A percentile compares a stretch with the other conserved stretches of the same genome.
Evolutionary conservation across 2,113 vertebrate species (phyloP).

Genomic region (Rhinoderma darwinii): DNA sequence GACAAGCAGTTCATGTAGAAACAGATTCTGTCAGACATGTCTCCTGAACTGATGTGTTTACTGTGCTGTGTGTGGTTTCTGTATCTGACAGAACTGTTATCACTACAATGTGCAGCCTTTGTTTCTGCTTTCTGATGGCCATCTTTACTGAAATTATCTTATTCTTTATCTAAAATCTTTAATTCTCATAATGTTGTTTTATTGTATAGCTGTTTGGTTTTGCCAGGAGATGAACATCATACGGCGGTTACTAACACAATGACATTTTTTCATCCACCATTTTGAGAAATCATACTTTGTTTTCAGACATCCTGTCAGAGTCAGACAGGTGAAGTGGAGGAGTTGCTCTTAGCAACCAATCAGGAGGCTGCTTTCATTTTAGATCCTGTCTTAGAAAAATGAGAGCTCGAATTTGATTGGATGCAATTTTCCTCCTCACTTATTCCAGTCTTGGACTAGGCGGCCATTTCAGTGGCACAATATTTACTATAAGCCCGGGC

Average conservation of each 20-base stretch:
- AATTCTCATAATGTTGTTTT: not conserved
- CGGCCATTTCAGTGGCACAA: too few species aligned
- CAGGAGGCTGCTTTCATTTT: not conserved
- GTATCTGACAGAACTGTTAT: not conserved
- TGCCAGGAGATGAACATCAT: too few species aligned
- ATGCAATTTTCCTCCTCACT: not conserved
- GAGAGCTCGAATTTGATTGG: not conserved
- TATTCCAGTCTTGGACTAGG: not conserved
- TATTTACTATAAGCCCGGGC: not conserved
- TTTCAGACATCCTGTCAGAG: not conserved
- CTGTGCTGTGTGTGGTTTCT: slow-evolving; percentile 1
- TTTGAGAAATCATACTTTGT: too few species aligned
- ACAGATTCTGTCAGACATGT: slow-evolving; percentile 1
- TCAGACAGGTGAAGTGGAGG: not conserved
- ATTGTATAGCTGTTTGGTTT: too few species aligned
- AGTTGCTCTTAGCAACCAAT: not conserved
- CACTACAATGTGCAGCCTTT: not conserved
- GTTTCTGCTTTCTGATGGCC: not conserved
- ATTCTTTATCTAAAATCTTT: not conserved
- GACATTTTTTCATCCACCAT: too few species aligned
- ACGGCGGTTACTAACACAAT: too few species aligned
- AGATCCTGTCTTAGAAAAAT: not conserved
- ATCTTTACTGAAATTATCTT: slow-evolving; percentile 10
- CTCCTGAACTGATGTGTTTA: not conserved
- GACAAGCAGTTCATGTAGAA: not conserved